Evolutionary conservation across 64 coral and sea anemone genomes (phyloP).

Genomic region (Catalaphyllia jardinei): DNA sequence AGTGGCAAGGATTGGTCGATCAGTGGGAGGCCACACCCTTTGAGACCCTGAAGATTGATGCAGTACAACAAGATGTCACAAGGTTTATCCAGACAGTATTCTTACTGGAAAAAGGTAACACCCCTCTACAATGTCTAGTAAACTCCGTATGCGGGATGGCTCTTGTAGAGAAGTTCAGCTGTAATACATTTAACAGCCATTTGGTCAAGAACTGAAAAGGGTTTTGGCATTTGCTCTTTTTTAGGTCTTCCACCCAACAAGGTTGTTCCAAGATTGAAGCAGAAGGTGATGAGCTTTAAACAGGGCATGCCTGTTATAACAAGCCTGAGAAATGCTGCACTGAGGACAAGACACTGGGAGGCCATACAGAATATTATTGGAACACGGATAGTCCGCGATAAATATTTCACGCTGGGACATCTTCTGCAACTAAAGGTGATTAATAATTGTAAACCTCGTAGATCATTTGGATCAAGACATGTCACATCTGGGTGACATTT

Average conservation of each 20-base stretch:
- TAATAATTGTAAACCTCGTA: not conserved
- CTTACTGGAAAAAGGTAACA: constrained; percentile 97
- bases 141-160: too few relatives aligned
- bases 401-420: constrained; percentile 84
- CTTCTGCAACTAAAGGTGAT: constrained; percentile 82
- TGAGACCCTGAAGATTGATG: constrained; percentile 77
- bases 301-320: constrained; percentile 93
- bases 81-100: constrained; percentile 93
- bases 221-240: not conserved
- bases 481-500: too few relatives aligned
- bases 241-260: constrained; percentile 94
- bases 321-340: constrained; percentile 84
- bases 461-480: too few relatives aligned
- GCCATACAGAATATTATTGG: constrained; percentile 82
- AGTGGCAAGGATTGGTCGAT: constrained; percentile 87
- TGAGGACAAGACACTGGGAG: constrained; percentile 92
- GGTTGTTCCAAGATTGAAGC: constrained; percentile 80
- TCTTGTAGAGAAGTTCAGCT: too few relatives aligned
- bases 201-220: too few relatives aligned
- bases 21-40: constrained; percentile 84
- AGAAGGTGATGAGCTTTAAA: constrained; percentile 87
- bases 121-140: too few relatives aligned
- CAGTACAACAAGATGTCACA: constrained; percentile 87
- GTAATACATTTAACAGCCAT: too few relatives aligned
- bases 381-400: constrained; percentile 82